Base-by-base conservation (phyloP, 2,888 invertebrate species). In the Eueremaeus valkanovi region DNA sequence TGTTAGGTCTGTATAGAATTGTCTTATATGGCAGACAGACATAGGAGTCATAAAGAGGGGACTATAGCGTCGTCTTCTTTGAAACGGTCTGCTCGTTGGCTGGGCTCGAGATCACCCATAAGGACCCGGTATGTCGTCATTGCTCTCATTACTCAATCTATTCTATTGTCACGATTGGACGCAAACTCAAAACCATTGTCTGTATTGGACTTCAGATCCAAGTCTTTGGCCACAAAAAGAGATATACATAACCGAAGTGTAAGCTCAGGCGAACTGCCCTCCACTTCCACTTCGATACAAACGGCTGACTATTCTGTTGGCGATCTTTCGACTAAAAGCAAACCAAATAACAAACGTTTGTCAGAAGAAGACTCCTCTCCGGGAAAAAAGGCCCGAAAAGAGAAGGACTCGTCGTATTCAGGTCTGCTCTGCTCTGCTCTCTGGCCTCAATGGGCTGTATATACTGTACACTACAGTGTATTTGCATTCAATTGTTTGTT, bases 1-100 rank as follows among this genome's bases (percentile, higher is more conserved):
- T 63, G 63, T 63, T 63, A 68, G 42, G 16, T n/a, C 31, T 36
- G 68, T 40, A 16, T 68, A 42, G 36, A 40, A 58, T 31, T 58
- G 75, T 75, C 72, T 72, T 63, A 63, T 63, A 75, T 75, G 75
- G 75, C 75, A 72, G 75, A 75, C 75, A 75, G 55, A 75, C 49
- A 42, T 16, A 42, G 13, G 49, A 42, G 68, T 68, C 68, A 68
- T 68, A 68, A 68, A 68, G 68, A 68, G 68, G 68, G 68, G 68
- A 68, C 68, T n/a, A 36, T 40, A 9, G 68, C 40, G 66, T 66
- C 66, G 66, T 66, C 66, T 66, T 66, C 66, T 66, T 66, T 66
- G 40, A 66, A 66, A 42, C 36, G 68, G 68, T 68, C 68, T 63
- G 63, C 63, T 68, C 68, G 68, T 40, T 68, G 40, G 36, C 36